Base-by-base conservation (phyloP, 2,888 invertebrate species). In the Caenorhabditis sulstoni region DNA sequence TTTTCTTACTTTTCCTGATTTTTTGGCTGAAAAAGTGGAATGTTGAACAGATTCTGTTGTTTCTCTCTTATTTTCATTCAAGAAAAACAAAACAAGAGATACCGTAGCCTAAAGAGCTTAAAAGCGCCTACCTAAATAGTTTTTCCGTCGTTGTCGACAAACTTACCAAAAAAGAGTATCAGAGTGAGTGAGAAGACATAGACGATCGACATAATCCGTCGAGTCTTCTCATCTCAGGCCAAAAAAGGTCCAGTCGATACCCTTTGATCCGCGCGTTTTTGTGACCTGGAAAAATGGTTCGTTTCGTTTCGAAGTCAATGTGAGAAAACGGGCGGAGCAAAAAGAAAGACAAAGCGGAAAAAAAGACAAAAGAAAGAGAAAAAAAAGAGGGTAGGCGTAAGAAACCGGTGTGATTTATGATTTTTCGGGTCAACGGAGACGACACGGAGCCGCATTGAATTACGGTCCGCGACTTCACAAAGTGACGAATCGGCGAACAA, bases 171-270 rank as follows among this genome's bases (percentile, higher is more conserved):
- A 29, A 57, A 57, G n/a, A 57, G 39, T 35, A 64, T 16, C 39
- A 64, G 14, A 49, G 22, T 35, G n/a, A 73, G 41, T 50, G 71
- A 35, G 49, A 41, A 14, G 50, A 64, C 64, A 58, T 64, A 58
- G 73, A 73, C 73, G 41, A 73, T 73, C 64, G 73, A 64, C 73
- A 73, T 73, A 50, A n/a, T 57, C 73, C 53, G 73, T 73, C 73
- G 64, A 61, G 64, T 64, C 73, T 62, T 73, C 73, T 73, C 73
- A 73, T 73, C 47, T 62, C 64, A 73, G 35, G 0, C 23, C 16
- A 20, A 50, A 47, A 18, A 3, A 9, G n/a, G 18, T 64, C 47
- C 16, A 29, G 12, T n/a, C 20, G 14, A 16, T n/a, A 52, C 20
- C 22, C 22, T 49, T 20, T 49, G 29, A 29, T n/a, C 52, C 14